Conservation (phyloP, 1,140 invertebrate species). For the Macrosteles quadrilineatus region DNA sequence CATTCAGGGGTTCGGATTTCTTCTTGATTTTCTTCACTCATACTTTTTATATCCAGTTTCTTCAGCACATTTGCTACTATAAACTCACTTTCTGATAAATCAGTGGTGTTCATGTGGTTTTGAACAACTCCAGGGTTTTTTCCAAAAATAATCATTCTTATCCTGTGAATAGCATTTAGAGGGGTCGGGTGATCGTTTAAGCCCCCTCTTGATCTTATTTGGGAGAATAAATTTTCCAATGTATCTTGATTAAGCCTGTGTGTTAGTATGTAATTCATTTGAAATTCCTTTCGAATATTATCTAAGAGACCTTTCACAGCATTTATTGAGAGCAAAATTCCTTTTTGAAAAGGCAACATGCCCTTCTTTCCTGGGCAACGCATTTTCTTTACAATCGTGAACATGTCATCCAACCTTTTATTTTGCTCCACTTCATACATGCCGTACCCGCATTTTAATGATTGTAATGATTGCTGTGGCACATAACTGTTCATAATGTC, state of each 20-base stretch:
- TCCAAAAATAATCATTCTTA: too few species aligned
- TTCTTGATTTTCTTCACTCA: conserved; percentile 16
- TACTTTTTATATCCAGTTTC: conserved; percentile 11
- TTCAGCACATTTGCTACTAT: conserved; percentile 25
- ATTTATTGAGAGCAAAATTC: too few species aligned
- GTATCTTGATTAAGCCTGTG: too few species aligned
- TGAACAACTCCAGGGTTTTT: conserved; percentile 39
- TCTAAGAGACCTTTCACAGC: too few species aligned
- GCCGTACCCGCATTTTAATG: conserved; percentile 33
- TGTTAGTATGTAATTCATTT: too few species aligned
- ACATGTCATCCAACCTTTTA: conserved; percentile 29
- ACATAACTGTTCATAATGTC: conserved; percentile 34
- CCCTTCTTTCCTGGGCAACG: conserved; percentile 33
- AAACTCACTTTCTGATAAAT: conserved; percentile 24
- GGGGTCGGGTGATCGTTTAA: too few species aligned
- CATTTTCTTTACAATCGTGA: conserved; percentile 33
- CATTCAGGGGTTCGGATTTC: too few species aligned
- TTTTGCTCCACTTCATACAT: conserved; percentile 29
- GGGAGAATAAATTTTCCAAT: too few species aligned
- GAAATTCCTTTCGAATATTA: too few species aligned
- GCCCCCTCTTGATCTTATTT: too few species aligned
- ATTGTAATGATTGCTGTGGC: conserved; percentile 1
- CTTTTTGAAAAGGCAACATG: conserved; percentile 39
- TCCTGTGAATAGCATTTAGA: conserved; percentile 21
- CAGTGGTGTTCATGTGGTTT: conserved; percentile 19